Conservation (phyloP, 2,113 vertebrate genomes). For the Charina bottae region DNA sequence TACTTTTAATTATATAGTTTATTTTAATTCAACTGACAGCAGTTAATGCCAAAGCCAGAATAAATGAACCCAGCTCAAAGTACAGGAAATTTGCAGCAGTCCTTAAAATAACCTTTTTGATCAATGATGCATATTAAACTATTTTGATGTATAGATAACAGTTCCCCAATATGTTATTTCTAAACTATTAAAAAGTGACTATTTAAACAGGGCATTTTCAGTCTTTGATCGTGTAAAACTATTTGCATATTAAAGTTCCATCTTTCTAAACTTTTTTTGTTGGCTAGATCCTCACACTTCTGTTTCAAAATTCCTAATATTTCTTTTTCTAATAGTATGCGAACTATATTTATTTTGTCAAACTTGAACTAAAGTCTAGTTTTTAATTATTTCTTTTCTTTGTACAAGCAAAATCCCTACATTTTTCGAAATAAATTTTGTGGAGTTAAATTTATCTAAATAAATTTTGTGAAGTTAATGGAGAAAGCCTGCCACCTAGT, state of each 20-base stretch:
- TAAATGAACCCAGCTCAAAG: background rate
- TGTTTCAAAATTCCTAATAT: background rate
- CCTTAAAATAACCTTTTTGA: background rate
- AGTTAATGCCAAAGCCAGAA: background rate
- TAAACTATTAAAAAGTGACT: background rate
- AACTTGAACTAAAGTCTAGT: background rate
- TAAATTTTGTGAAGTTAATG: background rate
- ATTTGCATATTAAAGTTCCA: background rate
- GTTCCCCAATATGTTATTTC: background rate
- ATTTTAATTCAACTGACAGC: background rate
- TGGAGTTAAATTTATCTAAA: background rate
- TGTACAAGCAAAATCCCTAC: background rate
- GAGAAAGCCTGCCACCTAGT: slow-evolving; percentile 57
- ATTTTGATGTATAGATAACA: background rate
- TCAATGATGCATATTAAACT: background rate
- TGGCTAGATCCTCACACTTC: background rate
- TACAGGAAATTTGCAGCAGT: background rate
- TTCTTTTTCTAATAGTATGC: background rate
- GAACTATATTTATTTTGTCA: background rate
- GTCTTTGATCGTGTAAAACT: background rate
- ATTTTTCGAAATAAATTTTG: background rate
- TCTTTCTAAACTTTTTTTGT: background rate
- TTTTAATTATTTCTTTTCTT: background rate
- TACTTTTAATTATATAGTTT: background rate
- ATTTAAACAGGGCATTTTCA: background rate